Percentiles rank a stretch among this genome's conserved stretches.
Conservation (phyloP, 2,797 vertebrate species). For the Pelochelys cantorii region DNA sequence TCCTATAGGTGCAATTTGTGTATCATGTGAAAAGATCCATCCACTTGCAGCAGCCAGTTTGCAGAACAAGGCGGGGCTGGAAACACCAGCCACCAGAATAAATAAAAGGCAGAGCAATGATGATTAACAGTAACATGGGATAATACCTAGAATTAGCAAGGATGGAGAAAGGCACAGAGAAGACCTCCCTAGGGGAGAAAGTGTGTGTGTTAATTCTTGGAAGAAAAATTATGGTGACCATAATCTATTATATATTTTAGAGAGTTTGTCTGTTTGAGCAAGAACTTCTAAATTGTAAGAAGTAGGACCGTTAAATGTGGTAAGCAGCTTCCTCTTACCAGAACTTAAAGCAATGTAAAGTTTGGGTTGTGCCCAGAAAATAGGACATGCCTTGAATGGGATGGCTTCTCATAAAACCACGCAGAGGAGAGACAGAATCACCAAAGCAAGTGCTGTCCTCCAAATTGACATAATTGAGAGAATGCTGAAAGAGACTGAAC, state of each 20-base stretch:
- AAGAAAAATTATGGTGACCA: neutral
- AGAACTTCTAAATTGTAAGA: too few species aligned
- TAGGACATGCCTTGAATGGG: too few species aligned
- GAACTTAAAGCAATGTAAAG: too few species aligned
- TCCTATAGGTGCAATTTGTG: neutral
- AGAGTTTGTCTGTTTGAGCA: too few species aligned
- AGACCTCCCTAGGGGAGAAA: rapidly evolving
- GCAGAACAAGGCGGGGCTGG: neutral
- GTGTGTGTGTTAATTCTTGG: neutral
- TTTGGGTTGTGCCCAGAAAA: too few species aligned
- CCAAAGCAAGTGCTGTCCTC: too few species aligned
- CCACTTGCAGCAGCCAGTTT: neutral
- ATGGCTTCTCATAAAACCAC: too few species aligned
- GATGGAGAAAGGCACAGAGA: neutral
- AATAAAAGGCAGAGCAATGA: neutral
- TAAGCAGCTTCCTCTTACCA: too few species aligned
- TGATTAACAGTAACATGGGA: neutral
- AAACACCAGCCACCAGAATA: neutral
- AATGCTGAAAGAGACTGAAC: too few species aligned
- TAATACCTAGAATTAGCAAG: neutral
- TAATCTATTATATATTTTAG: neutral
- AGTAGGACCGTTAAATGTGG: too few species aligned
- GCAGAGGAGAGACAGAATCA: too few species aligned
- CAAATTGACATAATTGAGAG: too few species aligned
- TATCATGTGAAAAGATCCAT: neutral